A percentile compares a stretch with the other conserved stretches of the same genome.
Evolutionary conservation across 2,113 vertebrate species (phyloP).

Genomic region (human (Homo sapiens)): GRCh38 chr17:71432501-71433000

Average conservation of each 20-base stretch:
- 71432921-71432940: neutral
- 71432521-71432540: neutral
- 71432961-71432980: neutral
- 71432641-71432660: conserved; percentile 45
- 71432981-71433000: neutral
- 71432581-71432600: neutral
- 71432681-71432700: conserved; percentile 65
- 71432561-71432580: neutral
- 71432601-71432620: conserved; percentile 56
- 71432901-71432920: neutral
- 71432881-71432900: neutral
- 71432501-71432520: neutral
- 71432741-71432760: conserved; percentile 46
- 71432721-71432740: conserved; percentile 64
- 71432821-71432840: conserved; percentile 63
- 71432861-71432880: neutral
- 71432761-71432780: neutral
- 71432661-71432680: conserved; percentile 69
- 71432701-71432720: neutral
- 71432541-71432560: neutral
- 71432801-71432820: neutral
- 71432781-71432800: conserved; percentile 46
- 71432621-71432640: conserved; percentile 55
- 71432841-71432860: neutral
- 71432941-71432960: neutral